Percentiles rank a stretch among this genome's conserved stretches.
phyloP scores from a whole-genome alignment of 1,140 invertebrate species.

The Muscidifurax raptorellus region DNA sequence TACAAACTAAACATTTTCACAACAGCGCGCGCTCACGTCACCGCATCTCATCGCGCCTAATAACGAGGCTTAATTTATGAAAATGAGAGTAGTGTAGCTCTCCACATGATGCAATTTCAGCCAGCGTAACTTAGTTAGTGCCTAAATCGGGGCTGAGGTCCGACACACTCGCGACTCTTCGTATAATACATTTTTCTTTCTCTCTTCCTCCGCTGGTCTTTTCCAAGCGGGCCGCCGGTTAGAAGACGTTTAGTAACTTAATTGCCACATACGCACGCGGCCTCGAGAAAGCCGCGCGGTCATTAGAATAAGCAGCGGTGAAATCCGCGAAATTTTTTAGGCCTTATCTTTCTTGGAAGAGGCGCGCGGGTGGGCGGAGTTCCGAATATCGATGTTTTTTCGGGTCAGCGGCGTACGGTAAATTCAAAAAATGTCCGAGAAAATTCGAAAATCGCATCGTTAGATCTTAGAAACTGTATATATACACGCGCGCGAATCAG shows the following conservation, averaged over 20 bases:
- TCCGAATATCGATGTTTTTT: not conserved
- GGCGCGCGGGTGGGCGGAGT: not conserved
- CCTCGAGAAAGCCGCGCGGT: conserved; percentile 7
- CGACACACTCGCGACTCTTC: not conserved
- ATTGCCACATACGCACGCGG: conserved; percentile 23
- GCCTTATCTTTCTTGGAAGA: not conserved
- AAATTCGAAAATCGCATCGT: not conserved
- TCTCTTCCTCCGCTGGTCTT: not conserved
- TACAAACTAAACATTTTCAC: not conserved
- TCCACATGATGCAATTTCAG: not conserved
- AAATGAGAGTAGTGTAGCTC: not conserved
- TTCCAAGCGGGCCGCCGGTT: conserved; percentile 10
- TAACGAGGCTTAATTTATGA: conserved; percentile 17
- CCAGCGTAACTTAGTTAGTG: not conserved
- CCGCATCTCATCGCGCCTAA: not conserved
- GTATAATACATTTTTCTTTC: too few species aligned
- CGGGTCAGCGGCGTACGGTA: not conserved
- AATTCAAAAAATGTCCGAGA: not conserved
- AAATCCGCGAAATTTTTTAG: not conserved
- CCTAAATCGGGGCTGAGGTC: not conserved
- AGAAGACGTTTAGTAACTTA: conserved; percentile 16
- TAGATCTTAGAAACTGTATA: not conserved
- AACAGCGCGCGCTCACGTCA: not conserved
- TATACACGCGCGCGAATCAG: not conserved
- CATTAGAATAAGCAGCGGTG: conserved; percentile 28